Conservation (phyloP, 2,888 invertebrate species). For the Monochamus alternatus region DNA sequence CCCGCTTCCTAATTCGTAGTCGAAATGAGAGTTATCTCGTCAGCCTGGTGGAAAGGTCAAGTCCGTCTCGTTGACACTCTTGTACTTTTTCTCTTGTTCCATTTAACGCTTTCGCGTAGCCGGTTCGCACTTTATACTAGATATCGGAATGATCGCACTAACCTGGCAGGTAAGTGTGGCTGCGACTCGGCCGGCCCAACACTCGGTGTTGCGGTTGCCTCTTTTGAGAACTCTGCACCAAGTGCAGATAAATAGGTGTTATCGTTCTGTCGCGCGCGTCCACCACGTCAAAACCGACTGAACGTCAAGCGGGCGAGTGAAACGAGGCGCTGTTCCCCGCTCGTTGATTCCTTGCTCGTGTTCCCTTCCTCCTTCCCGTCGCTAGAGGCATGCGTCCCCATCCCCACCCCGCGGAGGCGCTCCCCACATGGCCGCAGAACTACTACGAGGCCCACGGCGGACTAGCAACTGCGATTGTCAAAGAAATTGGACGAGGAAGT, state of each 20-base stretch:
- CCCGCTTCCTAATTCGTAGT: conserved; percentile 50
- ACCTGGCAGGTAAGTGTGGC: background rate
- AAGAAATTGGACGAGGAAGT: conserved; percentile 59
- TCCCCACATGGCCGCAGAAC: conserved; percentile 62
- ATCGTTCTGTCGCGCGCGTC: conserved; percentile 7
- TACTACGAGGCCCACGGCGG: conserved; percentile 41
- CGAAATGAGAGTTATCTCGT: conserved; percentile 22
- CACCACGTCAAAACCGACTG: conserved; percentile 59
- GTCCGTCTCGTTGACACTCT: conserved; percentile 14
- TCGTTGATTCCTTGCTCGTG: conserved; percentile 60
- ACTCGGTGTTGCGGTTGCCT: conserved; percentile 4
- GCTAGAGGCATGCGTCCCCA: conserved; percentile 65
- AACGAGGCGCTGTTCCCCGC: conserved; percentile 57
- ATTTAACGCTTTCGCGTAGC: conserved; percentile 2
- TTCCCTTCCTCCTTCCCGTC: conserved; percentile 61
- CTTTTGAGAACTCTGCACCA: conserved; percentile 50
- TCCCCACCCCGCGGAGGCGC: conserved; percentile 53
- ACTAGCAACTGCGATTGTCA: conserved; percentile 65
- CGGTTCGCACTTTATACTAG: conserved; percentile 1
- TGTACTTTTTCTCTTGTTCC: background rate
- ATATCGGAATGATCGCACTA: background rate
- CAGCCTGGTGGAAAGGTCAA: conserved; percentile 10
- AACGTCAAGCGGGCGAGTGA: conserved; percentile 47
- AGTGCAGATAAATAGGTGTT: conserved; percentile 1
- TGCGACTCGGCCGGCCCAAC: background rate